Evolutionary conservation across 2,888 invertebrate species (phyloP), one percentile per base, ranked within the genome.

Genomic region (Lithophane leautieri): DNA sequence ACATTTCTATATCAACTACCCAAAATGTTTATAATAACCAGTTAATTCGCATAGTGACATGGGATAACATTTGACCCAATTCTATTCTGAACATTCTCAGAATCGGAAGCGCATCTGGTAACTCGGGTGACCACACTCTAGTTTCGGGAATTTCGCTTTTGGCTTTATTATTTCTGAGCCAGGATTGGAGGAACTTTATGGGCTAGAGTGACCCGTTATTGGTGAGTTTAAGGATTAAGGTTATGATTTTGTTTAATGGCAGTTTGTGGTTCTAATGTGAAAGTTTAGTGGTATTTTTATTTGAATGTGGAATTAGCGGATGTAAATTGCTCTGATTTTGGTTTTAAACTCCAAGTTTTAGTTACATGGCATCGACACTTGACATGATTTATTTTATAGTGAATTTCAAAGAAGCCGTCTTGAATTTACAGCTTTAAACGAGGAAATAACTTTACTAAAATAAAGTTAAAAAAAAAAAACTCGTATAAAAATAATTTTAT

Each of bases 61-160:
- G 47, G 22, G 40, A 25, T 76, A 25, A 34, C 40, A 19, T n/a
- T 4, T 61, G 76, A 77, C 72, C 84, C 62, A 78, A 52, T 71
- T 85, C 72, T 75, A 80, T 77, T 70, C 69, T 22, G 0, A 74
- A 66, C 25, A 28, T 86, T 77, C 83, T 58, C 50, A n/a, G 65
- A 73, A 73, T 50, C 40, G 77, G 85, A 86, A 83, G 74, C 82
- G 81, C 93, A 93, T 93, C 92, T 93, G 93, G 89, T 79, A 50
- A 71, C 58, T 84, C 70, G 70, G 74, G 85, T 89, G 87, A 90
- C 90, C 90, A 89, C 89, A 89, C 89, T 86, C 76, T 76, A 78
- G 79, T 74, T 83, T 83, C 86, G 79, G 87, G 86, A 86, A 89
- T 85, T 89, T 83, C 78, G 81, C 84, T 89, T 86, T 88, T 83